Percentiles rank a stretch among this genome's conserved stretches.
Conservation (phyloP, 2,113 vertebrate genomes). For the Odocoileus virginianus region DNA sequence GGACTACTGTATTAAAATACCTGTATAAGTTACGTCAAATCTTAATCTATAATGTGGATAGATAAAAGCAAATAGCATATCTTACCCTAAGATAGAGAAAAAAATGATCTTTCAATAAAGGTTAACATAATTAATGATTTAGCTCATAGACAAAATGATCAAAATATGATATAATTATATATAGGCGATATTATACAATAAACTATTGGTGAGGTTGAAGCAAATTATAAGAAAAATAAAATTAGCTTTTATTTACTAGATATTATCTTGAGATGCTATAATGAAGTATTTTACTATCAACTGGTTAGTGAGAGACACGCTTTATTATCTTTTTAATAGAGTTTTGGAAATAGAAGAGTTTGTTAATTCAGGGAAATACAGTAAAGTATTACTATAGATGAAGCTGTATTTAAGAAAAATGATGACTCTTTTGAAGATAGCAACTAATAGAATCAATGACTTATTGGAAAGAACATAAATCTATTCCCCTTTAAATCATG, state of each 20-base stretch:
- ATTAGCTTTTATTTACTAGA: background rate
- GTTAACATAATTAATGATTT: background rate
- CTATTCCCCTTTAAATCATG: background rate
- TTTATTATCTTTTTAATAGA: constrained; percentile 9
- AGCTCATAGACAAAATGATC: background rate
- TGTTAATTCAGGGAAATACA: background rate
- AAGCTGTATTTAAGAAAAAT: background rate
- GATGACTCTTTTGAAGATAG: background rate
- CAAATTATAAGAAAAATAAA: constrained; percentile 15
- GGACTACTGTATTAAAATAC: background rate
- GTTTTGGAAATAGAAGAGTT: constrained; percentile 21
- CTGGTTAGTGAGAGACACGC: background rate
- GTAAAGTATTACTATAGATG: constrained; percentile 2
- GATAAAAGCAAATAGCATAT: background rate
- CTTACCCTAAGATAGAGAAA: background rate
- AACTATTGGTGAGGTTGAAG: background rate
- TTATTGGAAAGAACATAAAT: constrained; percentile 21
- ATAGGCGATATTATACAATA: constrained; percentile 1
- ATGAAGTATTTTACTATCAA: background rate
- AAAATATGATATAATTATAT: background rate
- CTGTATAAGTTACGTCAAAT: background rate
- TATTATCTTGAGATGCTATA: background rate
- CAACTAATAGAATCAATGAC: background rate
- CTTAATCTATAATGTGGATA: background rate
- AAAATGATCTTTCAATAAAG: background rate